Conservation (phyloP, 2,113 vertebrate species). For the Thinocorus orbignyianus region DNA sequence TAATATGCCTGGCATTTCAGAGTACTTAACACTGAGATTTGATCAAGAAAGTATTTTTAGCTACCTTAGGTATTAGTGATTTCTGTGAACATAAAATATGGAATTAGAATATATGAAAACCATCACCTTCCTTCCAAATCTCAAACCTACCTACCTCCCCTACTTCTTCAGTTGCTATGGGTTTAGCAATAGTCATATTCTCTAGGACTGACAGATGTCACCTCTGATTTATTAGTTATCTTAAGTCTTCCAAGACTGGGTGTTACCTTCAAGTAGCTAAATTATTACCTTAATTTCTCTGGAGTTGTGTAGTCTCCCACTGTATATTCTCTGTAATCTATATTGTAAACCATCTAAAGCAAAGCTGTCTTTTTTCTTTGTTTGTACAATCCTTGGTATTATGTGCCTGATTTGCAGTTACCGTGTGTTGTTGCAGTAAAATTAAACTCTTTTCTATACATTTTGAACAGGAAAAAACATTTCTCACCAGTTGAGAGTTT, state of each 20-base stretch:
- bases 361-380: neutral
- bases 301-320: neutral
- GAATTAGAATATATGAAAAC: neutral
- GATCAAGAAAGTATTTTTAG: neutral
- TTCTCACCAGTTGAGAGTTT: neutral
- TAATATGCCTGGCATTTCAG: neutral
- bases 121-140: neutral
- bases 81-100: neutral
- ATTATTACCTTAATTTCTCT: neutral
- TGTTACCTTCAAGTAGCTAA: neutral
- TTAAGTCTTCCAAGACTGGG: neutral
- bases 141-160: neutral
- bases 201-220: neutral
- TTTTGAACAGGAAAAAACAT: neutral
- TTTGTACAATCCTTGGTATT: neutral
- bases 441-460: neutral
- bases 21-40: neutral
- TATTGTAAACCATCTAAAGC: neutral
- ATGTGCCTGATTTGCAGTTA: fast-evolving
- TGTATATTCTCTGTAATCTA: neutral
- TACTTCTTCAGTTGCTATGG: neutral
- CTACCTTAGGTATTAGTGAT: neutral
- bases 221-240: neutral
- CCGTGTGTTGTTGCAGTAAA: neutral
- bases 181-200: neutral